Conservation (phyloP, 1,140 invertebrate species). For the Neocloeon triangulifer region DNA sequence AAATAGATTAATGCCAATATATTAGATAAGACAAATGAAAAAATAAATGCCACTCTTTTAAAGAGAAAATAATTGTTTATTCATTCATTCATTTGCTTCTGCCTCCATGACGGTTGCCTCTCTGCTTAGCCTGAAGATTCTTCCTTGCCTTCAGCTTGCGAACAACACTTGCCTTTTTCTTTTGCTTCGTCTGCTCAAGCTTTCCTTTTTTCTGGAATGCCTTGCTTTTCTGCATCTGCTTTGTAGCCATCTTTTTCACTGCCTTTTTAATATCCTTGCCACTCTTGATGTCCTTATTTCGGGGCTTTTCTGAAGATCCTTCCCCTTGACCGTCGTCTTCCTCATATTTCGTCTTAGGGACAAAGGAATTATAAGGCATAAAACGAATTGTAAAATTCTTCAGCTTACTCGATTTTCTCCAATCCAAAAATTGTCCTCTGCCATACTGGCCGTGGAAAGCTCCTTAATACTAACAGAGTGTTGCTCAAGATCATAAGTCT, state of each 20-base stretch:
- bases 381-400: no score
- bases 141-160: slow-evolving; percentile 2
- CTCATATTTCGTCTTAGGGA: no score
- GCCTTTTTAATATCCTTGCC: slow-evolving; percentile 37
- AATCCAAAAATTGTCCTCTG: slow-evolving; percentile 39
- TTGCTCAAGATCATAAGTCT: slow-evolving; percentile 40
- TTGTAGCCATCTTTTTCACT: slow-evolving; percentile 37
- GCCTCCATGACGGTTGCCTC: no score
- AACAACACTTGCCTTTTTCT: slow-evolving; percentile 6
- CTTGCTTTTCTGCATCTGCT: slow-evolving; percentile 45
- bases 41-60: neutral
- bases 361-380: no score
- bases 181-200: slow-evolving; percentile 22
- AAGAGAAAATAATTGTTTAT: slow-evolving; percentile 1
- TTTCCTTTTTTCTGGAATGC: slow-evolving; percentile 45
- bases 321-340: no score
- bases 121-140: no score
- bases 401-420: slow-evolving; percentile 36
- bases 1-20: neutral
- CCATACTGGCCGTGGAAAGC: slow-evolving; percentile 34
- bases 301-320: no score
- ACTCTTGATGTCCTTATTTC: slow-evolving; percentile 20
- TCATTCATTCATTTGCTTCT: slow-evolving; percentile 4
- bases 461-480: slow-evolving; percentile 52
- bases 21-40: neutral